Conservation (phyloP, 2,113 vertebrate species). For the Hippocampus comes region DNA sequence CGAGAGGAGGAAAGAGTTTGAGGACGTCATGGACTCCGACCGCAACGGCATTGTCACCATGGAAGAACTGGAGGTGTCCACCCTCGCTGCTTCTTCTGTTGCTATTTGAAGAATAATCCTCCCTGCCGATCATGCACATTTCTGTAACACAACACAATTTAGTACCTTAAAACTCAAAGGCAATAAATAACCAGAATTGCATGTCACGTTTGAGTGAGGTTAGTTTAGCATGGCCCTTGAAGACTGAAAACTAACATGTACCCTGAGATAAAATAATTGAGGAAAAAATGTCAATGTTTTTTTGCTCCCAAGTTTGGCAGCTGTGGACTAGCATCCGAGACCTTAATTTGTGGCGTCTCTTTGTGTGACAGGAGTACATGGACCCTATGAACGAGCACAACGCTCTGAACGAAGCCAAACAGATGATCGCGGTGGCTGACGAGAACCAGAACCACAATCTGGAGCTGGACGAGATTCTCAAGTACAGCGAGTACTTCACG, state of each 20-base stretch:
- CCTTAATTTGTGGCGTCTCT: background rate
- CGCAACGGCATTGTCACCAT: constrained; percentile 84
- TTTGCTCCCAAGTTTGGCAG: background rate
- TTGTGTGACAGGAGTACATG: constrained; percentile 87
- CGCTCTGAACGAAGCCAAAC: constrained; percentile 92
- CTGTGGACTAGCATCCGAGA: no score
- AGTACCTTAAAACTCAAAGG: no score
- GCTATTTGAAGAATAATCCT: background rate
- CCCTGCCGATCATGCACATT: background rate
- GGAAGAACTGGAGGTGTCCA: constrained; percentile 87
- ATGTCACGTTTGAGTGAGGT: background rate
- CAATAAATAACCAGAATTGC: background rate
- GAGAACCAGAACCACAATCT: constrained; percentile 92
- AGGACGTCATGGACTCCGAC: constrained; percentile 87
- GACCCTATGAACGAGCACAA: constrained; percentile 98
- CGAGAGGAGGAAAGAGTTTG: constrained; percentile 90
- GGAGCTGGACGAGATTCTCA: constrained; percentile 91
- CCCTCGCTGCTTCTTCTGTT: background rate
- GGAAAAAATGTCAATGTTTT: background rate
- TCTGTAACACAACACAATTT: background rate
- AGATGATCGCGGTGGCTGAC: constrained; percentile 97
- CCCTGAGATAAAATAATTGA: background rate
- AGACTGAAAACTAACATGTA: background rate
- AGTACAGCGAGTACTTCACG: constrained; percentile 96
- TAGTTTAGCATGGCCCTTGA: background rate